These are phyloP conservation scores for Gulo gulo DNA, from an alignment of 2,113 vertebrate species.

Conservation along the genomic window DNA sequence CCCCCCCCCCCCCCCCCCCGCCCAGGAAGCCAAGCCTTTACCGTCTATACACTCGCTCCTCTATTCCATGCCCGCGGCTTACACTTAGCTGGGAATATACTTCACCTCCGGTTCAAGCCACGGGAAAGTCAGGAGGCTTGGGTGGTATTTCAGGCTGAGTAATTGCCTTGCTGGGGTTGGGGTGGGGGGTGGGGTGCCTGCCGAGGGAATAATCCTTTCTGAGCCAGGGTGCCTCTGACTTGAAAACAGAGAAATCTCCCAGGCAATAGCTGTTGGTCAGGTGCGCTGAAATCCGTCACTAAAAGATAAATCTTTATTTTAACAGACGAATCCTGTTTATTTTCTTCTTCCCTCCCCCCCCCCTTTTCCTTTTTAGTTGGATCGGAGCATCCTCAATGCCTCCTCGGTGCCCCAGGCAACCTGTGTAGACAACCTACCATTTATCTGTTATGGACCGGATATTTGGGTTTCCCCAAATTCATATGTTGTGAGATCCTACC, in stretches of 20 bases:
- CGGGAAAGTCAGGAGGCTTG: slow-evolving; percentile 58
- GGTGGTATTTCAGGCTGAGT: slow-evolving; percentile 59
- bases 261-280: background rate
- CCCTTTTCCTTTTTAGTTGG: background rate
- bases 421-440: background rate
- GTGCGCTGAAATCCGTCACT: background rate
- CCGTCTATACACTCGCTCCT: background rate
- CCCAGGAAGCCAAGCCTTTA: background rate
- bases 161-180: slow-evolving; percentile 32
- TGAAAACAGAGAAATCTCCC: background rate
- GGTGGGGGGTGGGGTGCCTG: background rate
- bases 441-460: background rate
- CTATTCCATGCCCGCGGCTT: slow-evolving; percentile 35
- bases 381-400: background rate
- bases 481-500: background rate
- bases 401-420: background rate
- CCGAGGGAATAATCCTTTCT: background rate
- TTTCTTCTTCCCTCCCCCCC: background rate
- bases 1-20: background rate
- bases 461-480: background rate
- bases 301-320: background rate
- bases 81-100: slow-evolving; percentile 57
- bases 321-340: background rate
- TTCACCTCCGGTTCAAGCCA: background rate
- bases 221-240: background rate